Percentiles rank a stretch among this genome's conserved stretches.
Evolutionary conservation across 64 coral and sea anemone species (phyloP).

Genomic region (Platygyra sinensis): DNA sequence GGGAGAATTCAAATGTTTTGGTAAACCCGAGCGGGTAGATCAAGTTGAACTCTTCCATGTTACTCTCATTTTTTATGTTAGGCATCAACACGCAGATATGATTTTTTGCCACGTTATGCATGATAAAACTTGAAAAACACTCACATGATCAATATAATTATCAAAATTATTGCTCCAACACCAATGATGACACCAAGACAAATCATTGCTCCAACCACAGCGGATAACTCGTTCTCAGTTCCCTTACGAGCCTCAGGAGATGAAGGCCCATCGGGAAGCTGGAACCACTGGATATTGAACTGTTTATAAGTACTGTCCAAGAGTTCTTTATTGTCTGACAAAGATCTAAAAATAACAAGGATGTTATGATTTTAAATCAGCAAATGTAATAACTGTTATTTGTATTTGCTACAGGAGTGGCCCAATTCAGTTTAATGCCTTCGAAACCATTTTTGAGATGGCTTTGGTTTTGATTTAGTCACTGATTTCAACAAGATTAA

Average conservation of each 20-base stretch:
- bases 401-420: too few relatives aligned
- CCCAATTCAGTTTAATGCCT: too few relatives aligned
- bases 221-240: constrained; percentile 36
- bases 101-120: too few relatives aligned
- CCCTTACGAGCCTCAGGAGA: background rate
- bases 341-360: background rate
- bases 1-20: too few relatives aligned
- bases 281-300: constrained; percentile 54
- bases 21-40: too few relatives aligned
- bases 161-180: constrained; percentile 69
- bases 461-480: too few relatives aligned
- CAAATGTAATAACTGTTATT: too few relatives aligned
- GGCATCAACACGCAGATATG: too few relatives aligned
- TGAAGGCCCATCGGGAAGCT: background rate
- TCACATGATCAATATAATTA: constrained; percentile 77
- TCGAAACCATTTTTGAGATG: too few relatives aligned
- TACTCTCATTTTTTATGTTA: background rate
- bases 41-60: too few relatives aligned
- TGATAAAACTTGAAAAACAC: background rate
- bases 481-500: too few relatives aligned
- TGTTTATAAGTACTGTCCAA: constrained; percentile 29
- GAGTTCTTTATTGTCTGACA: constrained; percentile 3
- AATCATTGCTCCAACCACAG: constrained; percentile 67
- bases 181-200: constrained; percentile 76
- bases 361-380: background rate